Conservation (phyloP, 2,797 vertebrate genomes). For the Neosalanx taihuensis region DNA sequence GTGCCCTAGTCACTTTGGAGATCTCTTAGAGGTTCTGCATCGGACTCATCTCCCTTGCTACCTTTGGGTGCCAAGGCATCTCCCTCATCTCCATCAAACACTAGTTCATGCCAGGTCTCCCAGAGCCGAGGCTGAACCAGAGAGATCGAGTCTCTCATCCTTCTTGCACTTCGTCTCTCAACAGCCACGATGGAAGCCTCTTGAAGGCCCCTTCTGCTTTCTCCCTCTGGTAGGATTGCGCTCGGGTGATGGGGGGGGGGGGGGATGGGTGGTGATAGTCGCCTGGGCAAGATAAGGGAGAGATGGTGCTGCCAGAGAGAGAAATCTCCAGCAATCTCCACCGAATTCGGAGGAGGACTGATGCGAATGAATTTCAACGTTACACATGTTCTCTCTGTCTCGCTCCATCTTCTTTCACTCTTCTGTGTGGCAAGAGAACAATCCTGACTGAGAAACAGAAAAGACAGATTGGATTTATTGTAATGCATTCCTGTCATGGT, state of each 20-base stretch:
- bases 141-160: not conserved
- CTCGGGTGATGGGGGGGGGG: constrained; percentile 41
- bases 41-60: not conserved
- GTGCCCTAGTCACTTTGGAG: too few relatives aligned
- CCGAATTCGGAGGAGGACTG: constrained; percentile 53
- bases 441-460: constrained; percentile 8
- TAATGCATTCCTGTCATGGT: constrained; percentile 12
- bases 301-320: constrained; percentile 47
- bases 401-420: constrained; percentile 8
- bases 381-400: constrained; percentile 22
- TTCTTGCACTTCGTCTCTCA: not conserved
- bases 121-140: not conserved
- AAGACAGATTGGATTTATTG: constrained; percentile 12
- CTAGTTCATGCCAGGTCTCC: too few relatives aligned
- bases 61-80: too few relatives aligned
- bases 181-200: too few relatives aligned
- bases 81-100: too few relatives aligned
- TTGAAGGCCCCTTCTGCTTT: too few relatives aligned
- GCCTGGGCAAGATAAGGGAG: constrained; percentile 48
- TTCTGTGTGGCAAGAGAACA: not conserved
- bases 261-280: constrained; percentile 20
- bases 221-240: constrained; percentile 1
- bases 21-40: not conserved
- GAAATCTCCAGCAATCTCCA: constrained; percentile 43
- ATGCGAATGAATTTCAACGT: constrained; percentile 37